Evolutionary conservation across 2,797 vertebrate species (phyloP).

Genomic region (Chaetophractus vellerosus): DNA sequence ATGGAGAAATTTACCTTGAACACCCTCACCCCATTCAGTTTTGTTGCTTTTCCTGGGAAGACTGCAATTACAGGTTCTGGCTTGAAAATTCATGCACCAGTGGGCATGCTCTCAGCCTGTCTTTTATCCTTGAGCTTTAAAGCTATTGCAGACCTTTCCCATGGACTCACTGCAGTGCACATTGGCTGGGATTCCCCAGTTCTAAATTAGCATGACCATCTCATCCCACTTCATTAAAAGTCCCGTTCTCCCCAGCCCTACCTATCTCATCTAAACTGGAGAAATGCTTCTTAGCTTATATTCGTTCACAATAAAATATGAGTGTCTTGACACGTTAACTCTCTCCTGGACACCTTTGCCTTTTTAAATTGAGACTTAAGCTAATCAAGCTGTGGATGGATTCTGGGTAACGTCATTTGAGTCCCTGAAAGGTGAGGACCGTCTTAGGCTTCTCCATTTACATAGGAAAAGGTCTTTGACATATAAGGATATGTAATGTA

Average conservation of each 20-base stretch:
- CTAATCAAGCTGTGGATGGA: not conserved
- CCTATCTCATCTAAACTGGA: not conserved
- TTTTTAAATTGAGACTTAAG: not conserved
- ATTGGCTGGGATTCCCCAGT: not conserved
- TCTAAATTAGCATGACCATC: not conserved
- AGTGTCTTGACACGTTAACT: not conserved
- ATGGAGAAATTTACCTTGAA: not conserved
- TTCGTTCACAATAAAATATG: not conserved
- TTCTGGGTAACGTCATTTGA: not conserved
- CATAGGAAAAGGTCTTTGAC: not conserved
- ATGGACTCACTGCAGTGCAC: not conserved
- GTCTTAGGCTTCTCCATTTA: not conserved
- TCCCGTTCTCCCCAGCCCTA: not conserved
- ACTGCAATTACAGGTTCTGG: not conserved
- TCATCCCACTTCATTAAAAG: not conserved
- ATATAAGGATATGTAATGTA: not conserved
- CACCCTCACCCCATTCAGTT: not conserved
- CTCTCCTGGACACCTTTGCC: not conserved
- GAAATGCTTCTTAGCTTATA: not conserved
- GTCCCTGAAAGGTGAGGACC: not conserved
- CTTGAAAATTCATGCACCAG: fast-evolving
- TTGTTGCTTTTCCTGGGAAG: not conserved
- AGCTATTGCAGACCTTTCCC: not conserved
- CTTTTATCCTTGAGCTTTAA: not conserved
- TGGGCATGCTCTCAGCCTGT: not conserved